phyloP scores from a whole-genome alignment of 2,888 invertebrate species.

The Iselma pallidipennis region DNA sequence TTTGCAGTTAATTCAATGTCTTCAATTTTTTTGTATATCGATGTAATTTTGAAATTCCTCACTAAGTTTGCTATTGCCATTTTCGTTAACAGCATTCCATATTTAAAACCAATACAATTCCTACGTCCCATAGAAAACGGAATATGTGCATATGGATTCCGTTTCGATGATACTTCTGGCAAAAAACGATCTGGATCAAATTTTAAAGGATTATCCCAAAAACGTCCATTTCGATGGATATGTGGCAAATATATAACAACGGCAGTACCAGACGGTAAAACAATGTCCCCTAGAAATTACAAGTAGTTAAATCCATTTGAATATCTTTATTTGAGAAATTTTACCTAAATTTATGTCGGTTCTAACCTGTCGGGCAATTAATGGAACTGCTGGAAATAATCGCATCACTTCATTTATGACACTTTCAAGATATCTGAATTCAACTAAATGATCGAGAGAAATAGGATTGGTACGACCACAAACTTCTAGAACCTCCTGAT shows the following conservation, averaged over 20 bases:
- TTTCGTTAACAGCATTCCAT: conserved; percentile 27
- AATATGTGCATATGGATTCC: conserved; percentile 57
- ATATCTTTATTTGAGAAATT: no score
- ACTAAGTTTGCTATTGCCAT: neutral
- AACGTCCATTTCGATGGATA: conserved; percentile 57
- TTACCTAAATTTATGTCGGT: conserved; percentile 26
- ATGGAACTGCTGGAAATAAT: conserved; percentile 21
- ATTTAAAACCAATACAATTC: conserved; percentile 55
- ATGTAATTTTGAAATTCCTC: neutral
- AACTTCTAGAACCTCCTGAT: conserved; percentile 22
- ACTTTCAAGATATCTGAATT: conserved; percentile 22
- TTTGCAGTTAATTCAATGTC: no score
- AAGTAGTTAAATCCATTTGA: no score
- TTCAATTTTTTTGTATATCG: conserved; percentile 2
- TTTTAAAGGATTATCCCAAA: conserved; percentile 60
- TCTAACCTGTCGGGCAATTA: conserved; percentile 12
- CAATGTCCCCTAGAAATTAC: conserved; percentile 52
- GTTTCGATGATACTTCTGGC: conserved; percentile 53
- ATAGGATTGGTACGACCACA: conserved; percentile 11
- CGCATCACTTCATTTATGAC: conserved; percentile 28
- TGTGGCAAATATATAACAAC: conserved; percentile 55
- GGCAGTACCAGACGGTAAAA: conserved; percentile 57
- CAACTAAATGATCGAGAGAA: conserved; percentile 14
- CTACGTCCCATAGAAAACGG: conserved; percentile 57
- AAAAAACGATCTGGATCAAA: conserved; percentile 63